A percentile compares a stretch with the other conserved stretches of the same genome.
phyloP scores from a whole-genome alignment of 1,140 invertebrate species.

The Nilaparvata lugens region DNA sequence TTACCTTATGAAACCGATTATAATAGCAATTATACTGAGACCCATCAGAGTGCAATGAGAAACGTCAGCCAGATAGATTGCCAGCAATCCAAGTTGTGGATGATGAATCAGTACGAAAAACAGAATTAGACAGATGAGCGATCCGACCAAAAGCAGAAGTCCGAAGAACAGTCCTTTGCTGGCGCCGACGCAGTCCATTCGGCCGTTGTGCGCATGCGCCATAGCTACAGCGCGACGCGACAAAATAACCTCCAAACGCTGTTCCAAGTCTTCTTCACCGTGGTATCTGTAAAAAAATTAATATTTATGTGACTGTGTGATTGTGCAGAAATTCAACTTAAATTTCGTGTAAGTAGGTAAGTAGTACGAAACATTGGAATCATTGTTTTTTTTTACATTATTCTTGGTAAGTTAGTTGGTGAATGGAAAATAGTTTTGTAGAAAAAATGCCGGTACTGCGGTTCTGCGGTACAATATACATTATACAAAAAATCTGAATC shows the following conservation, averaged over 20 bases:
- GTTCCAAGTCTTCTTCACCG: constrained; percentile 75
- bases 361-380: too few relatives aligned
- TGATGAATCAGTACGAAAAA: constrained; percentile 89
- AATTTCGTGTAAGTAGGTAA: too few relatives aligned
- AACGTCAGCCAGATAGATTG: constrained; percentile 82
- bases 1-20: constrained; percentile 61
- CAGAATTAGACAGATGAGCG: constrained; percentile 83
- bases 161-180: constrained; percentile 92
- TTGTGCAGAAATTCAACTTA: too few relatives aligned
- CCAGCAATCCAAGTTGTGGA: constrained; percentile 64
- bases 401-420: too few relatives aligned
- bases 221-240: constrained; percentile 71
- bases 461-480: too few relatives aligned
- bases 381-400: too few relatives aligned
- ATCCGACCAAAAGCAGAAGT: constrained; percentile 78
- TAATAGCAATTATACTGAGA: constrained; percentile 77
- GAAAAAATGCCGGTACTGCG: too few relatives aligned
- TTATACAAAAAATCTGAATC: too few relatives aligned
- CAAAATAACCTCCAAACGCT: constrained; percentile 71
- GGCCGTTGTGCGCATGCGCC: constrained; percentile 66
- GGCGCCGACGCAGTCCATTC: constrained; percentile 85
- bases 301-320: too few relatives aligned
- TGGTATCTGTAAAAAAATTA: constrained; percentile 47
- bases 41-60: constrained; percentile 82
- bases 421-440: too few relatives aligned